Conservation (phyloP, 35 echinoderm and acorn worm species). For the Diadema setosum region DNA sequence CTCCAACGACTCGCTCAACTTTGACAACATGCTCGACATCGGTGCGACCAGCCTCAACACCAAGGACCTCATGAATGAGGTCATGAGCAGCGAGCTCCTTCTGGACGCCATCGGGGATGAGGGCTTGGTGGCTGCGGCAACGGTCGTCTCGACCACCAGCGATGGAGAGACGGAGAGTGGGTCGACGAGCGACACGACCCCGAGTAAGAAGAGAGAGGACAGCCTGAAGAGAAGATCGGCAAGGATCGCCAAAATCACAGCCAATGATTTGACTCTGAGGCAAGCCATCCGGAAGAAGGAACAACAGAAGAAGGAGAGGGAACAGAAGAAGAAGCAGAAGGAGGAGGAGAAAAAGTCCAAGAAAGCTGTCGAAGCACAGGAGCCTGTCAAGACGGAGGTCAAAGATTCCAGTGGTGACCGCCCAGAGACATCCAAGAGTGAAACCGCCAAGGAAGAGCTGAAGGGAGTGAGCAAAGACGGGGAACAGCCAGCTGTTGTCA, state of each 20-base stretch:
- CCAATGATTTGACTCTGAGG: conserved; percentile 7
- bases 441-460: background rate
- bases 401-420: background rate
- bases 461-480: background rate
- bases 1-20: background rate
- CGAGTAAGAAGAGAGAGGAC: background rate
- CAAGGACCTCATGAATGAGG: conserved; percentile 29
- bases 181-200: background rate
- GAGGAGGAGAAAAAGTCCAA: background rate
- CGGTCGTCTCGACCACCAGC: conserved; percentile 4
- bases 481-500: background rate
- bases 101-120: conserved; percentile 28
- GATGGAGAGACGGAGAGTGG: background rate
- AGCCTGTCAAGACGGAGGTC: no score
- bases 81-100: conserved; percentile 47
- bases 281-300: background rate
- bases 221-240: background rate
- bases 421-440: background rate
- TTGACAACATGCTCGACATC: conserved; percentile 26
- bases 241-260: background rate
- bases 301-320: background rate
- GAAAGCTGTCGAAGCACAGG: no score
- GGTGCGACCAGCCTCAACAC: conserved; percentile 18
- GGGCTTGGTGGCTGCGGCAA: background rate
- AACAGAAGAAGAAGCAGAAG: background rate